Percentiles rank a stretch among this genome's conserved stretches.
These are phyloP conservation scores for Sceloporus undulatus DNA, from an alignment of 2,113 vertebrate genomes.

Conservation along the genomic window DNA sequence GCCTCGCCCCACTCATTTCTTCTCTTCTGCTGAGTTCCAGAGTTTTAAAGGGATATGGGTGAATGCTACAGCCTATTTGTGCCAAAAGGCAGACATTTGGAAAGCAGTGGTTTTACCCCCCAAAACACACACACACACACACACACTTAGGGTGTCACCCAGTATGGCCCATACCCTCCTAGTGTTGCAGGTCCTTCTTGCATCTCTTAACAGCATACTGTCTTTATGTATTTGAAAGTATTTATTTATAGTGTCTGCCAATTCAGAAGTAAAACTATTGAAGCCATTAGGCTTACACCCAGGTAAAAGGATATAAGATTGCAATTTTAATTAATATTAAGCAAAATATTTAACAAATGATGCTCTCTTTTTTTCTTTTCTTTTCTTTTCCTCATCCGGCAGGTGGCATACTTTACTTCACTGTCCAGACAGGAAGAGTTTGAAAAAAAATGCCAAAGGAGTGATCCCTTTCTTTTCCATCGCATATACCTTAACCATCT, in stretches of 20 bases:
- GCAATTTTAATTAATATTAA: neutral
- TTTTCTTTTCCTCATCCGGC: slow-evolving; percentile 20
- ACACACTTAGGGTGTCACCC: too few relatives aligned
- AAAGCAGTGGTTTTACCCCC: too few relatives aligned
- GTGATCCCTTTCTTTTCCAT: slow-evolving; percentile 82
- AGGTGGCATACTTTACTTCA: slow-evolving; percentile 86
- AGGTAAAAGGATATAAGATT: neutral
- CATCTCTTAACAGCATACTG: neutral
- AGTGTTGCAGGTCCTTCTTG: neutral
- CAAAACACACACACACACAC: too few relatives aligned
- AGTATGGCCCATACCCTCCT: too few relatives aligned
- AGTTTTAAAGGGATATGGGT: too few relatives aligned
- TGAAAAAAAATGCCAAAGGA: slow-evolving; percentile 74
- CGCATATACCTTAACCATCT: slow-evolving; percentile 81
- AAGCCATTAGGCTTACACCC: neutral
- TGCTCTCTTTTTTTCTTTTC: neutral
- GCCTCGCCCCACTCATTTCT: too few relatives aligned
- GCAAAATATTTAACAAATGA: neutral
- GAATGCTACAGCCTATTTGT: too few relatives aligned
- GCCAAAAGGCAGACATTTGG: too few relatives aligned
- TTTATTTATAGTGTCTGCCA: neutral
- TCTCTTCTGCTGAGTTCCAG: too few relatives aligned
- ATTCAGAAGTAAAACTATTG: neutral
- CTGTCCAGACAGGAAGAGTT: slow-evolving; percentile 86
- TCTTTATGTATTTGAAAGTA: too few relatives aligned